Percentiles rank a stretch among this genome's conserved stretches.
phyloP scores from a whole-genome alignment of 2,113 vertebrate genomes.

The Hippocampus mohnikei region DNA sequence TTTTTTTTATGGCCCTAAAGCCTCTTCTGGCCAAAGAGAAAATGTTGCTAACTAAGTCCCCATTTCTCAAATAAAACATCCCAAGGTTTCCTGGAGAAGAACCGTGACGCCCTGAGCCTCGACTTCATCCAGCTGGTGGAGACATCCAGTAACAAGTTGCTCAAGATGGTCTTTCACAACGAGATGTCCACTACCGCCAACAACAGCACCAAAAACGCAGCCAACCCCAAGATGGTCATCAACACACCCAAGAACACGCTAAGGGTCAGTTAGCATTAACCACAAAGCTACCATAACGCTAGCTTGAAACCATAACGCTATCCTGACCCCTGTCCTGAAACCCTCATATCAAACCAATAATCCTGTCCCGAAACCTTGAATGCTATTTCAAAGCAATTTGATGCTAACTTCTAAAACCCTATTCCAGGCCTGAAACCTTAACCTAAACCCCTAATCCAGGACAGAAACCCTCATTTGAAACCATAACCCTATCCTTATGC shows the following conservation, averaged over 20 bases:
- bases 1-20: too few relatives aligned
- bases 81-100: conserved; percentile 94
- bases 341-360: too few relatives aligned
- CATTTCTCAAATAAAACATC: background rate
- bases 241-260: conserved; percentile 47
- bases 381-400: too few relatives aligned
- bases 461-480: too few relatives aligned
- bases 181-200: conserved; percentile 44
- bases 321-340: too few relatives aligned
- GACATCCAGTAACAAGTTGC: conserved; percentile 84
- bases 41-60: background rate
- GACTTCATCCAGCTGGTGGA: conserved; percentile 82
- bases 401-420: too few relatives aligned
- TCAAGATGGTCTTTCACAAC: conserved; percentile 78
- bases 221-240: conserved; percentile 58
- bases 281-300: background rate
- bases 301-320: too few relatives aligned
- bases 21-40: background rate
- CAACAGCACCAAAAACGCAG: conserved; percentile 42
- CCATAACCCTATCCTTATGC: too few relatives aligned
- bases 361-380: too few relatives aligned
- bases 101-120: conserved; percentile 83
- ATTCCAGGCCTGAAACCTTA: too few relatives aligned
- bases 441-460: too few relatives aligned
- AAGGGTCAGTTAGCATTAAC: conserved; percentile 42